Base-by-base conservation (phyloP, 2,888 invertebrate genomes). In the Ditula angustiorana region DNA sequence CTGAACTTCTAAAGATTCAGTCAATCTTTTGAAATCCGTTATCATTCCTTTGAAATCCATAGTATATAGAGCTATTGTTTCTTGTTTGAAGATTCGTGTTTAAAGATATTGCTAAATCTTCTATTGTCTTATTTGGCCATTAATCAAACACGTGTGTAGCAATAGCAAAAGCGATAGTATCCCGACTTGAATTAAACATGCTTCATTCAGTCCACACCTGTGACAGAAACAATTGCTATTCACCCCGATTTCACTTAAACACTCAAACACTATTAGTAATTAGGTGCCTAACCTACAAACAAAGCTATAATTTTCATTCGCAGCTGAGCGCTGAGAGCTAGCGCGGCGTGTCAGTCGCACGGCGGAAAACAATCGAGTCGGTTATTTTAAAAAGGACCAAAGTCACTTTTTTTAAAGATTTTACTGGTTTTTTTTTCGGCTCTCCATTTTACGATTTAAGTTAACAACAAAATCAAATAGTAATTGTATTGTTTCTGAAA, bases 301-400 rank as follows among this genome's bases (percentile, higher is more conserved):
- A 13, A 23, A 52, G 30, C 16, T 52, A 59, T 35, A 30, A 53
- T 61, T 61, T 61, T 61, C 64, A 64, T 61, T 64, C 44, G 56
- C 59, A 50, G 46, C 52, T 58, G 56, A 61, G 50, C 52, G 61
- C 37, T n/a, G n/a, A n/a, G n/a, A n/a, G n/a, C 52, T 23, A n/a
- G 50, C 23, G 28, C 41, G 41, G 23, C 62, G 44, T 62, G 67
- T 69, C 26, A 28, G 13, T 1, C 16, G 60, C 81, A 80, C 80
- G 81, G 75, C 72, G 78, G 69, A 82, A 84, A 85, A n/a, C n/a
- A n/a, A n/a, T n/a, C n/a, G n/a, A n/a, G n/a, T n/a, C n/a, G n/a
- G n/a, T n/a, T n/a, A n/a, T n/a, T n/a, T n/a, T n/a, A n/a, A n/a
- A n/a, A n/a, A n/a, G n/a, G n/a, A n/a, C n/a, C n/a, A n/a, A n/a